Evolutionary conservation across 2,888 invertebrate species (phyloP).

Genomic region (Hyppa rectilinea): DNA sequence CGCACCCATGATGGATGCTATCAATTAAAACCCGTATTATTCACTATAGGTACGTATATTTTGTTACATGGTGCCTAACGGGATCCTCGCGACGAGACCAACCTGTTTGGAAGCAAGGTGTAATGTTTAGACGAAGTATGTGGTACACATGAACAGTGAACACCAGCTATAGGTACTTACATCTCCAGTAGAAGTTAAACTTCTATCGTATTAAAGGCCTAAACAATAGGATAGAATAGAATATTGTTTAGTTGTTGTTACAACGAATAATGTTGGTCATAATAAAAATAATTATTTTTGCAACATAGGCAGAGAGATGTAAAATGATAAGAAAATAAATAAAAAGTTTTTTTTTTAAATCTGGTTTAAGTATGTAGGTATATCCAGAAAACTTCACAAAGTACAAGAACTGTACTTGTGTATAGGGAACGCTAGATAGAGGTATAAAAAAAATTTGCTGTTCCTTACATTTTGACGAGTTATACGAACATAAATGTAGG

Average conservation of each 20-base stretch:
- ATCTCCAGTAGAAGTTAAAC: neutral
- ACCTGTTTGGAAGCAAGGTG: constrained; percentile 61
- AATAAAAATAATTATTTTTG: neutral
- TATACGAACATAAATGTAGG: no score
- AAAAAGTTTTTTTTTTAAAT: no score
- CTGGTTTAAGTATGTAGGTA: no score
- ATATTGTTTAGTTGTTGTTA: neutral
- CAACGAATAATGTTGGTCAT: neutral
- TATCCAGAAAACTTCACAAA: no score
- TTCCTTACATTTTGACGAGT: no score
- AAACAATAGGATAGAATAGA: neutral
- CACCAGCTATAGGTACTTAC: neutral
- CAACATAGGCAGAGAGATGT: neutral
- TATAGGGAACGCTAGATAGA: neutral
- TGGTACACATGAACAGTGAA: constrained; percentile 1
- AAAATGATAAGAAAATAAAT: neutral
- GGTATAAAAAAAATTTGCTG: no score
- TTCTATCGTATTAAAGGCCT: neutral
- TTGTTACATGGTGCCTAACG: constrained; percentile 61
- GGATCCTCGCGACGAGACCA: constrained; percentile 43
- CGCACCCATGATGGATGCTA: constrained; percentile 32
- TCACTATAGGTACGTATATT: constrained; percentile 53
- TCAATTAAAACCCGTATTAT: constrained; percentile 68
- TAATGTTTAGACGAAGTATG: constrained; percentile 54
- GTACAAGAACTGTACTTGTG: neutral